phyloP scores from a whole-genome alignment of 2,113 vertebrate genomes.

The Cottus gobio region DNA sequence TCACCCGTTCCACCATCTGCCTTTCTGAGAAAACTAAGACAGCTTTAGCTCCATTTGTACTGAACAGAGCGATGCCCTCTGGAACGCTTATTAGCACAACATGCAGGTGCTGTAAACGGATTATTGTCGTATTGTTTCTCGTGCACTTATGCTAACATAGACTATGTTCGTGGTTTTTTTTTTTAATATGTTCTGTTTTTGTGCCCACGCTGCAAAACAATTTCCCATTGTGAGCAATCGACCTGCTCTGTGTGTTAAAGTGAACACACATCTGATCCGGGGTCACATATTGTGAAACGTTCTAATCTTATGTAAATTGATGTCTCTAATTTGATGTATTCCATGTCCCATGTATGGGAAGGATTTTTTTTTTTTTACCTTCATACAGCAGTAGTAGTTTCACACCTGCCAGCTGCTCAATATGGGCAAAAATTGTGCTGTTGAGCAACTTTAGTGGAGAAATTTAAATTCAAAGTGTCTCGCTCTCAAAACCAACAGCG shows the following conservation, averaged over 20 bases:
- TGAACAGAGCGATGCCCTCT: conserved; percentile 22
- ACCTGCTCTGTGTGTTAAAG: neutral
- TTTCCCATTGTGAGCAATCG: neutral
- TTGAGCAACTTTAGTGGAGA: conserved; percentile 1
- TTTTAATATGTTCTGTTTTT: neutral
- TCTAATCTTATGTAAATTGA: neutral
- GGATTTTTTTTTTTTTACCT: neutral
- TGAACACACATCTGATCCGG: neutral
- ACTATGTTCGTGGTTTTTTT: neutral
- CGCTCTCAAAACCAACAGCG: neutral
- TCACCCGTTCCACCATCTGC: neutral
- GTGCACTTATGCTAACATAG: neutral
- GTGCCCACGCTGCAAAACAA: neutral
- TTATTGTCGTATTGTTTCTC: neutral
- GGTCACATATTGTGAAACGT: neutral
- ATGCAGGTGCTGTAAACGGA: neutral
- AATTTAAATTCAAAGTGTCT: neutral
- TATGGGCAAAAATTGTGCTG: neutral
- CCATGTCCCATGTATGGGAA: neutral
- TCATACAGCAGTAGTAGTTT: neutral
- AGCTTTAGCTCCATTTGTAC: neutral
- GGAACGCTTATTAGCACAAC: neutral
- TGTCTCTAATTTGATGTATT: neutral
- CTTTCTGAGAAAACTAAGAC: conserved; percentile 18
- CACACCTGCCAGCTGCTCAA: neutral